phyloP scores from a whole-genome alignment of 2,888 invertebrate species.

The Cremastinae sp. region DNA sequence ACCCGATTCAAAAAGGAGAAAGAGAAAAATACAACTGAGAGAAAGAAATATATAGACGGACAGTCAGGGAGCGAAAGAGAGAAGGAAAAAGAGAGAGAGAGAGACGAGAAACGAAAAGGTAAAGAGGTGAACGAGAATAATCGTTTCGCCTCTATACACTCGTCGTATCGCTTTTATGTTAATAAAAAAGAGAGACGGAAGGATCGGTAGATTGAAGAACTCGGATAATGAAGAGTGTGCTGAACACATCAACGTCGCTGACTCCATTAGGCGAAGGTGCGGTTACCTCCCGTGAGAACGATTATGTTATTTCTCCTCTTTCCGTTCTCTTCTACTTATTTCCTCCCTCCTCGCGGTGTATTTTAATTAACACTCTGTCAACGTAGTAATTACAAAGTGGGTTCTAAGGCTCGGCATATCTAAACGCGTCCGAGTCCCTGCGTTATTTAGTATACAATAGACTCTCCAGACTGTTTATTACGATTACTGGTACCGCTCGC shows the following conservation, averaged over 20 bases:
- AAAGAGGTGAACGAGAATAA: conserved; percentile 15
- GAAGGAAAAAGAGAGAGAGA: not conserved
- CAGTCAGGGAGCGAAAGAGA: too few relatives aligned
- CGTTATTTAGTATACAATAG: conserved; percentile 37
- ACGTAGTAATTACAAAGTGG: conserved; percentile 45
- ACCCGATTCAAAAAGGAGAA: conserved; percentile 1
- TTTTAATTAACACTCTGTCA: conserved; percentile 55
- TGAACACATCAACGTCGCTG: conserved; percentile 30
- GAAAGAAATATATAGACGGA: too few relatives aligned
- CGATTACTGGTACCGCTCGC: conserved; percentile 14
- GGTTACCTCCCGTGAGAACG: conserved; percentile 56
- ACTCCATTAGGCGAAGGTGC: conserved; percentile 45
- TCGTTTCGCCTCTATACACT: conserved; percentile 11
- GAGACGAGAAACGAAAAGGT: too few relatives aligned
- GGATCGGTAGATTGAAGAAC: conserved; percentile 1
- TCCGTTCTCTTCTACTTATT: not conserved
- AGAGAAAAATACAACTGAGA: conserved; percentile 18
- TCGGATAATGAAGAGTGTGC: conserved; percentile 14
- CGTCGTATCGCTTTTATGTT: conserved; percentile 11
- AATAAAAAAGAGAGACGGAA: conserved; percentile 7
- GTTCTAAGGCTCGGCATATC: conserved; percentile 16
- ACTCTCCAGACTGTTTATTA: conserved; percentile 1
- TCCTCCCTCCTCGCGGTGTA: conserved; percentile 14
- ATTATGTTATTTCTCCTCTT: conserved; percentile 46
- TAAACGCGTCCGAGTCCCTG: conserved; percentile 1